Conservation (phyloP, 2,797 vertebrate genomes). For the Sebastes reedi region DNA sequence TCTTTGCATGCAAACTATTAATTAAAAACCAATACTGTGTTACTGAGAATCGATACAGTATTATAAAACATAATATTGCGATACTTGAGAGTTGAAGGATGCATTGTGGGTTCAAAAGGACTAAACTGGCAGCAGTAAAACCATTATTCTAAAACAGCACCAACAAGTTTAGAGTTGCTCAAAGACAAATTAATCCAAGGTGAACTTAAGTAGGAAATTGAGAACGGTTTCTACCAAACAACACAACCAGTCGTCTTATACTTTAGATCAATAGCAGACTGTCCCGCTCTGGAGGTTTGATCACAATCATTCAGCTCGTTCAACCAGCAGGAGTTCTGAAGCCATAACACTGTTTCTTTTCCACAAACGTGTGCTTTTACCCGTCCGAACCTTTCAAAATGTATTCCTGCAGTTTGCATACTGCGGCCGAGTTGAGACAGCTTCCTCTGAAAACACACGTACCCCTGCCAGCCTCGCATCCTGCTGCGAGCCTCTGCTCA, state of each 20-base stretch:
- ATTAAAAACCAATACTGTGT: too few relatives aligned
- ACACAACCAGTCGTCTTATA: neutral
- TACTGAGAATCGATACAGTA: too few relatives aligned
- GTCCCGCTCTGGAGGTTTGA: neutral
- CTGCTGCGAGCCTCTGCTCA: slow-evolving; percentile 31
- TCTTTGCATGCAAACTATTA: too few relatives aligned
- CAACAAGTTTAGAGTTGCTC: neutral
- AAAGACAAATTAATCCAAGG: neutral
- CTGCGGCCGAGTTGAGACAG: neutral
- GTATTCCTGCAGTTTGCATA: slow-evolving; percentile 25
- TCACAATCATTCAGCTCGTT: neutral
- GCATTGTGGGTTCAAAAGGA: neutral
- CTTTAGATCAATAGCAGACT: neutral
- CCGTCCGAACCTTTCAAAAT: neutral
- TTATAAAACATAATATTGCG: rapidly evolving
- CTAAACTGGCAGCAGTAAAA: neutral
- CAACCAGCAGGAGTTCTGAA: neutral
- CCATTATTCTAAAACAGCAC: neutral
- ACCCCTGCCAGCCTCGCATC: neutral
- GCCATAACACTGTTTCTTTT: neutral
- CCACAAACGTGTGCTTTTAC: neutral
- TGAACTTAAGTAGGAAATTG: neutral
- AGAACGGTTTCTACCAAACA: neutral
- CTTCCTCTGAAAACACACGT: slow-evolving; percentile 29
- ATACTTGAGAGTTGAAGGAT: neutral